Base-by-base conservation (phyloP, 2,113 vertebrate genomes). In the Gnathonemus echidnorhynchus region DNA sequence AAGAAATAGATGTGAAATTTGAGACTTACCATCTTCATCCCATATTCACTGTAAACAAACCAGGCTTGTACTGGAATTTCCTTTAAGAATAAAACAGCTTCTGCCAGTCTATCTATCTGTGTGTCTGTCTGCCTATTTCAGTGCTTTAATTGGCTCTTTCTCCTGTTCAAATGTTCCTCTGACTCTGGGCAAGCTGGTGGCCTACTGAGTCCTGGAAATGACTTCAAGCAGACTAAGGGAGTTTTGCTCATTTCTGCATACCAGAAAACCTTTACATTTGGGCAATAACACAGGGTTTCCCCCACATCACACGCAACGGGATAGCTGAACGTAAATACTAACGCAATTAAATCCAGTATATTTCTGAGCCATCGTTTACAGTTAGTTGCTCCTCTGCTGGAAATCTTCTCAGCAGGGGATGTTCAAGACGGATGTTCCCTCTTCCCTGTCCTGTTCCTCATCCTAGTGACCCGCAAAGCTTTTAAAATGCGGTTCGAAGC, bases 401-500 rank as follows among this genome's bases (percentile, higher is more conserved):
- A 27, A 49, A 50, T 13, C n/a, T 77, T 21, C 17, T 39, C 49
- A 42, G n/a, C 86, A 39, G 50, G 53, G 53, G 53, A 8, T 19
- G 9, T 48, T 86, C n/a, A 31, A n/a, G 27, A 35, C 49, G 21
- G 21, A 80, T n/a, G 35, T 83, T 70, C 48, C 74, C 39, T 3
- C 15, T 84, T 35, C 24, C 49, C 84, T 49, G 89, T 42, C 35
- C 74, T 80, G 31, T 46, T 53, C 52, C 50, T 21, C 5, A 10
- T 39, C 62, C 45, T 86, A 42, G 27, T 70, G 10, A 86, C 58
- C 83, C 31, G 5, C 39, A 10, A 62, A 66, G n/a, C 27, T 39
- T 66, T 87, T 86, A 66, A 45, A 27, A 24, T 70, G 39, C 19
- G 90, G 84, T 93, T 91, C 89, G 89, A 52, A 92, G 89, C 91